Evolutionary conservation across 2,888 invertebrate species (phyloP), one percentile per base, ranked within the genome.

Genomic region (Drosophila niveifrons): DNA sequence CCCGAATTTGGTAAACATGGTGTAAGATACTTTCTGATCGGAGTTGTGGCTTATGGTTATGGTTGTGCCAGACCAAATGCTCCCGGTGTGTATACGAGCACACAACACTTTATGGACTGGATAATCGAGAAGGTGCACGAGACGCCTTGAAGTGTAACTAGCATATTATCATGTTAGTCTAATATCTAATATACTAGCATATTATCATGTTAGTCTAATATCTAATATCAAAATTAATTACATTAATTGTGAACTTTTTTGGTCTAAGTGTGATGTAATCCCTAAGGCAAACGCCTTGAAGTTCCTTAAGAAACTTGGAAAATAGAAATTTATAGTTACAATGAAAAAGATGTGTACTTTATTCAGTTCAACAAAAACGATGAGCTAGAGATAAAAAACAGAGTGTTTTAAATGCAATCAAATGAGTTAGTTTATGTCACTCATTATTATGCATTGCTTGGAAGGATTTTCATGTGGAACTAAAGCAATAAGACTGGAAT

Each of bases 41-140:
- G 95, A 1, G 93, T 95, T 0, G 95, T 95, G 2, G 95, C 95
- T 0, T 96, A 95, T 88, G 95, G 95, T 3, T 94, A 94, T 75
- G 93, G 94, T 44, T 95, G 95, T 89, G 95, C 95, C 0, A 94
- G 94, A 75, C 93, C 94, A 2, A 93, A 94, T 3, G 94, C 93
- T 71, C 95, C 15, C 0, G 95, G 95, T 2, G 95, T 95, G 8
- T 96, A 95, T 84, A 93, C 95, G 0, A 93, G 94, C 74, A 94
- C 95, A 0, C 94, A 94, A 2, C 85, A 93, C 56, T 95, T 94
- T 78, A 82, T 94, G 7, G 94, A 94, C 72, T 96, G 95, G 95
- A 95, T 96, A 65, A 72, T 90, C 59, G 75, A 91, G 78, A 93
- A 79, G 74, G 62, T 92, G 11, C 84, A 88, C 18, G 61, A 91